Evolutionary conservation across 1,140 invertebrate species (phyloP), one percentile per base, ranked within the genome.

Genomic region (Psilanteris sp.): DNA sequence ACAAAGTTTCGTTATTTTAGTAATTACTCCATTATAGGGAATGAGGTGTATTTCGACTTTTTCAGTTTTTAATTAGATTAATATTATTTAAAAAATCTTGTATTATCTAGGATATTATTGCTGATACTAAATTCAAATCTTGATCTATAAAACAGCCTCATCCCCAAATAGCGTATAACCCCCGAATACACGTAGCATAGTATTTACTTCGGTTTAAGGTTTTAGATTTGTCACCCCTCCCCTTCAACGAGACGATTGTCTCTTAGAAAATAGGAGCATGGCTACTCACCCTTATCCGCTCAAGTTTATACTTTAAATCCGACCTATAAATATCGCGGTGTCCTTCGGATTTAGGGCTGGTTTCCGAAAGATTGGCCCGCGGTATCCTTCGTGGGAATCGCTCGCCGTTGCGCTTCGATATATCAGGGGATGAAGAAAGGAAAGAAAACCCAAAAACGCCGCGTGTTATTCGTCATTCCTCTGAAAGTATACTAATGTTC

Each of bases 361-460:
- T 88, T 88, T 88, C 87, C 87, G 84, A 88, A 88, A 88, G 87
- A 88, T 88, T 88, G 87, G 86, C 86, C 88, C 86, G 80, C 83
- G 83, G 82, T 86, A 88, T 86, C 83, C 86, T 82, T 78, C 85
- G 86, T 87, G 86, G 85, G 86, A 88, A 88, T 88, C 87, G 86
- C 86, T 87, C 83, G 81, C 78, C 81, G 80, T 78, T 80, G 81
- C 75, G 82, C 82, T 79, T 87, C 85, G 81, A 86, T 88, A 85
- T 87, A 88, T 87, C 85, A 85, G 84, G 85, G 86, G 85, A 86
- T 88, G 85, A 86, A 86, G 79, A 81, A 73, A 78, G 77, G 74
- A 81, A 73, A 67, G 50, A 52, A 74, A 77, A 80, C 78, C 79
- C 77, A 55, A 57, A 64, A 79, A 73, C 70, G 77, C 78, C 76